These are phyloP conservation scores for Trematomus bernacchii DNA, from an alignment of 2,797 vertebrate genomes.

Conservation along the genomic window DNA sequence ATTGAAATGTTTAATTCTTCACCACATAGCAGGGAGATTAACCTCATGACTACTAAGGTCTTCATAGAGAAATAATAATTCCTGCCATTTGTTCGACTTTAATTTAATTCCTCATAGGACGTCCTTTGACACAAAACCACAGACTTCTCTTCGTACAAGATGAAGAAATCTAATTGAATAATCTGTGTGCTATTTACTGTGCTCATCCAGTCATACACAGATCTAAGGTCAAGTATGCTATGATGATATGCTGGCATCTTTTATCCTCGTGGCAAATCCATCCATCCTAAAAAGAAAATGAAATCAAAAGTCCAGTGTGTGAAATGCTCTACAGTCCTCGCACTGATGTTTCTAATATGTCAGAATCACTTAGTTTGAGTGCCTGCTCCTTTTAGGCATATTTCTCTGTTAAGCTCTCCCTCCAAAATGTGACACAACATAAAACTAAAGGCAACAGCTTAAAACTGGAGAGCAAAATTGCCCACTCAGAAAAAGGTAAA, in stretches of 20 bases:
- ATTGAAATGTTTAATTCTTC: too few species aligned
- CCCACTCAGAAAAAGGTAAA: slow-evolving; percentile 3
- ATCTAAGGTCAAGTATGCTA: slow-evolving; percentile 14
- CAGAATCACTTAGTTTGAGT: not conserved
- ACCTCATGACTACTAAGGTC: slow-evolving; percentile 6
- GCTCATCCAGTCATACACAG: slow-evolving; percentile 24
- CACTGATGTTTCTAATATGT: slow-evolving; percentile 6
- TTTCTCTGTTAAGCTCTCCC: not conserved
- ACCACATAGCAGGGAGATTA: not conserved
- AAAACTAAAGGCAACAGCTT: slow-evolving; percentile 6
- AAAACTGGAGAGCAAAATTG: not conserved
- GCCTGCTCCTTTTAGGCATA: not conserved
- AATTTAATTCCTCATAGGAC: slow-evolving; percentile 20
- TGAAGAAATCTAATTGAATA: slow-evolving; percentile 35
- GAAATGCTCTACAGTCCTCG: not conserved
- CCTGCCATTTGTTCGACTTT: not conserved
- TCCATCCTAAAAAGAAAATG: slow-evolving; percentile 9
- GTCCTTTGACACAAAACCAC: slow-evolving; percentile 4
- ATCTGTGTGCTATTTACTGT: not conserved
- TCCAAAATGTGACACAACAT: not conserved
- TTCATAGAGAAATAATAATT: not conserved
- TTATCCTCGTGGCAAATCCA: slow-evolving; percentile 20
- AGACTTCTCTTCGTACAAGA: not conserved
- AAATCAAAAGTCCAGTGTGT: not conserved
- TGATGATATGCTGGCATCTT: not conserved